These are phyloP conservation scores for Rugalucina vietnamica DNA, from an alignment of 2,888 invertebrate species.

Conservation along the genomic window DNA sequence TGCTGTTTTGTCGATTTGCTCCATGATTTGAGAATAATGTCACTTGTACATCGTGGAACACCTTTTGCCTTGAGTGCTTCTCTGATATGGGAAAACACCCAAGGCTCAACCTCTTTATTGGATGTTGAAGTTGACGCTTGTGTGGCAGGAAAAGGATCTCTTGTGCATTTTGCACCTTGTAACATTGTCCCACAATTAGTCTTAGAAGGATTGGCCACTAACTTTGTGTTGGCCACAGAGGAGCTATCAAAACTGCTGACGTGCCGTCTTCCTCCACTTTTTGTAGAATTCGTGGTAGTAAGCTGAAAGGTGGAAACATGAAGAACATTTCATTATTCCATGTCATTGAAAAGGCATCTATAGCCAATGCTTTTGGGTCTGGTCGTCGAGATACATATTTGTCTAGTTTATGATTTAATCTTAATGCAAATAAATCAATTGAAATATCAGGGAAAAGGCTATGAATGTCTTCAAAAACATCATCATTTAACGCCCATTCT, in stretches of 20 bases:
- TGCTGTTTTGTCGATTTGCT: background rate
- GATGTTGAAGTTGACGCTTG: background rate
- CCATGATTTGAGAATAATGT: background rate
- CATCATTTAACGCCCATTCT: background rate
- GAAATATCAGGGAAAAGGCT: background rate
- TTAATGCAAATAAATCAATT: constrained; percentile 25
- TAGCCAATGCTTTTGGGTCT: constrained; percentile 1
- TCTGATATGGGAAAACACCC: background rate
- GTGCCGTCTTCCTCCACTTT: constrained; percentile 46
- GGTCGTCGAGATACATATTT: constrained; percentile 21
- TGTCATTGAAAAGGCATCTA: constrained; percentile 19
- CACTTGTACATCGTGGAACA: background rate
- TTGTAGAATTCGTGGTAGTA: constrained; percentile 38
- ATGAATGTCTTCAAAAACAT: background rate
- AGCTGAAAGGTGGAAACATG: constrained; percentile 61
- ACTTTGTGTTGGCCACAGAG: constrained; percentile 51
- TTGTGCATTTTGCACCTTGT: background rate
- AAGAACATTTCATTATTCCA: background rate
- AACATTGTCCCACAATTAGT: constrained; percentile 6
- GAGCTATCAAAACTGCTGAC: constrained; percentile 33
- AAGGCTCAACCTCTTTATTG: background rate
- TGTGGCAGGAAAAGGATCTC: background rate
- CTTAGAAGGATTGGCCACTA: constrained; percentile 38
- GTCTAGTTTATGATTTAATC: constrained; percentile 7
- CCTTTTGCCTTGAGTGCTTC: background rate